Evolutionary conservation across 2,888 invertebrate genomes (phyloP).

Genomic region (Troides helena): DNA sequence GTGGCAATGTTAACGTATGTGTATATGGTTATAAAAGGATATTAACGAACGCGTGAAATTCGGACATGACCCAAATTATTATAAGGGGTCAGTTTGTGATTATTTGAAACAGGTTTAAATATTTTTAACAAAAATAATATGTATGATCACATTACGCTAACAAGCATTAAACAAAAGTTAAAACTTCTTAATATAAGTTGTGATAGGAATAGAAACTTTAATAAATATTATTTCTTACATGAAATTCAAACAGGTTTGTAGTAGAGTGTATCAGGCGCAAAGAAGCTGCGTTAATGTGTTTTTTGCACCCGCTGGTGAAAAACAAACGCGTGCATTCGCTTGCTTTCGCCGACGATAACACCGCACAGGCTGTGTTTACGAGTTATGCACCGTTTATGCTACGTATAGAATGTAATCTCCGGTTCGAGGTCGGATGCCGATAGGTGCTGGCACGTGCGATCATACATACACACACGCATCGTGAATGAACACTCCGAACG

Average conservation of each 20-base stretch:
- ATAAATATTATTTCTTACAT: background rate
- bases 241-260: background rate
- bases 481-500: conserved; percentile 39
- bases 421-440: conserved; percentile 22
- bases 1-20: background rate
- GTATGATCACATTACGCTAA: background rate
- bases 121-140: background rate
- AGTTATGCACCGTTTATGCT: conserved; percentile 3
- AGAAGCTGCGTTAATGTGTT: conserved; percentile 10
- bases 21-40: background rate
- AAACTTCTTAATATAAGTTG: no score
- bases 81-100: background rate
- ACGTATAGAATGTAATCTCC: conserved; percentile 19
- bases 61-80: conserved; percentile 11
- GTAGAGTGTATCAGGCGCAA: conserved; percentile 3
- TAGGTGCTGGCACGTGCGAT: conserved; percentile 44
- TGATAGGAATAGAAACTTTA: no score
- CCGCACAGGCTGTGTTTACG: conserved; percentile 3
- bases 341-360: conserved; percentile 15
- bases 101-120: background rate
- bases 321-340: conserved; percentile 4
- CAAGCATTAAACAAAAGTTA: background rate
- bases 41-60: conserved; percentile 4
- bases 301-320: conserved; percentile 13
- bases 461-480: conserved; percentile 41